A percentile compares a stretch with the other conserved stretches of the same genome.
Evolutionary conservation across 2,888 invertebrate genomes (phyloP).

Genomic region (Nephrotoma flavescens): DNA sequence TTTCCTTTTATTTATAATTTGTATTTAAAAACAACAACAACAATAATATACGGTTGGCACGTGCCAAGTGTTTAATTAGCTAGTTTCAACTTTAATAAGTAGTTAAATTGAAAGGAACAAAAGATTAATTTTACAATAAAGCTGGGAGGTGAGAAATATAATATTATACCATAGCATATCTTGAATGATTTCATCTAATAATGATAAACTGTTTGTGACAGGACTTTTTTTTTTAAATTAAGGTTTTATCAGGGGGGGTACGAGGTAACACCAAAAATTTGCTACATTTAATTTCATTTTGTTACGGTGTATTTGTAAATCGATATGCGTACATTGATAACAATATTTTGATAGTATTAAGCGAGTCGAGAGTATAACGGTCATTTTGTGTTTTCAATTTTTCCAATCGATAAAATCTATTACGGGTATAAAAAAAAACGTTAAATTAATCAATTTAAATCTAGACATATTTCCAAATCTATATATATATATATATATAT

Average conservation of each 20-base stretch:
- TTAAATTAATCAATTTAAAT: neutral
- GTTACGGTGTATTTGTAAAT: too few species aligned
- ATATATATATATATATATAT: neutral
- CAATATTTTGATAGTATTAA: too few species aligned
- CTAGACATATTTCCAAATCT: neutral
- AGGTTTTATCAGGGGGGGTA: neutral
- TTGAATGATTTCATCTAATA: neutral
- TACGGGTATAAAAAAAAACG: neutral
- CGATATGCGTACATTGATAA: too few species aligned
- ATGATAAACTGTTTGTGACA: neutral
- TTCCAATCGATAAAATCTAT: neutral
- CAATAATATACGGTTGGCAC: slow-evolving; percentile 4
- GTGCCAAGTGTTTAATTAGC: slow-evolving; percentile 13
- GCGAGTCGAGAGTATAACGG: too few species aligned
- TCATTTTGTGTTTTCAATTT: neutral
- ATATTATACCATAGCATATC: neutral
- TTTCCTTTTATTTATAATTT: neutral
- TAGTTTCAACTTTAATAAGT: slow-evolving; percentile 9
- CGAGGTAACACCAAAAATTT: too few species aligned
- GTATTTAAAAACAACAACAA: neutral
- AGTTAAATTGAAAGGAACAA: slow-evolving; percentile 9
- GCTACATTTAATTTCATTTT: too few species aligned
- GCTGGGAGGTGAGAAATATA: neutral
- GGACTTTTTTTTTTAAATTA: neutral
- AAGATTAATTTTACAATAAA: neutral